Evolutionary conservation across 92 coral and sea anemone genomes (phyloP), one percentile per base, ranked within the genome.

Genomic region (Porites lobata): DNA sequence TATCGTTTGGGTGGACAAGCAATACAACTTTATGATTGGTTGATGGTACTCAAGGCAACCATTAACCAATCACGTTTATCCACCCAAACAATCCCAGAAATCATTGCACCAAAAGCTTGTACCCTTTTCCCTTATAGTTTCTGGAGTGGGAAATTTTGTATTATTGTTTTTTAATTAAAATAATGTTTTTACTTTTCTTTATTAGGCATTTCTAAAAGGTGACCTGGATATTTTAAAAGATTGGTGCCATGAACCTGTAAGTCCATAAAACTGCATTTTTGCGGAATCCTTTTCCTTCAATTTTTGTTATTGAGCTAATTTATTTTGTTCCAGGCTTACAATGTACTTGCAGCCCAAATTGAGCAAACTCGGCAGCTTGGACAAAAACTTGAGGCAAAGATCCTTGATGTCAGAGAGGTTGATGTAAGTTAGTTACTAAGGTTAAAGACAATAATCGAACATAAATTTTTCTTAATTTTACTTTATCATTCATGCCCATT

Each of bases 191-290:
- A 8, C 22, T 85, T 61, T 18, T 59, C 56, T 72, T 65, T 72
- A 38, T 13, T 70, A 97, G 99, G 99, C 97, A 1, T 97, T 95
- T 63, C 90, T 97, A 6, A 90, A 92, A 81, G 99, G 99, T 58
- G 93, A 97, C 78, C 67, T 95, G 80, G 99, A 97, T 9, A 76
- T 97, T 24, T 91, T 97, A 52, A 93, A 97, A 83, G 99, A 97
- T 68, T 97, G 99, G 99, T 97, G 99, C 80, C 96, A 97, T 17
- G 99, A 97, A 89, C 93, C 98, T 57, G 99, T 97, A 89, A 94
- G 97, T 89, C 22, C 61, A 56, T 11, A 9, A 56, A 56, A 56
- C 0, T 10, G 61, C 15, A 8, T 56, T 14, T 56, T 56, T 10
- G 61, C 14, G 5, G 61, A 56, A 8, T 56, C 61, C 7, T 6